These are phyloP conservation scores for Pangasianodon hypophthalmus DNA, from an alignment of 2,113 vertebrate genomes.

Conservation along the genomic window DNA sequence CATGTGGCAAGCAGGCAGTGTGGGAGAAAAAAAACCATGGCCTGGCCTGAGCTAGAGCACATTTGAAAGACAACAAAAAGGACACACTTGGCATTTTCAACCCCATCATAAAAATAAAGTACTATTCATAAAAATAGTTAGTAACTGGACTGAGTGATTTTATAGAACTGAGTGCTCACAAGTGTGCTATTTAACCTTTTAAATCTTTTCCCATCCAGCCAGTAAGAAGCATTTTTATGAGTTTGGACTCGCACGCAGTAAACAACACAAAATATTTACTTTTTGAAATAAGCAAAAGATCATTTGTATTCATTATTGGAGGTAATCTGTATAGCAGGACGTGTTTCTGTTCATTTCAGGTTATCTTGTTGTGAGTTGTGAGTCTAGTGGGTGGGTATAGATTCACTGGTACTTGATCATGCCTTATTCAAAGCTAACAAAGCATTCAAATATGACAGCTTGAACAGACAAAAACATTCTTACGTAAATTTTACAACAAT, in stretches of 20 bases:
- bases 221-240: not conserved
- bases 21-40: conserved; percentile 28
- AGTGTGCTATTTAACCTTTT: not conserved
- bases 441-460: not conserved
- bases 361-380: conserved; percentile 62
- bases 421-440: conserved; percentile 57
- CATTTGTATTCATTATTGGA: conserved; percentile 11
- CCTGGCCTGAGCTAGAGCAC: conserved; percentile 62
- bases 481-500: not conserved
- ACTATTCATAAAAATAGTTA: not conserved
- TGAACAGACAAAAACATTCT: not conserved
- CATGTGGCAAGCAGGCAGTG: conserved; percentile 59
- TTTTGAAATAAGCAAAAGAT: not conserved
- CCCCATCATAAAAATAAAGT: not conserved
- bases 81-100: not conserved
- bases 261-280: not conserved
- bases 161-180: not conserved
- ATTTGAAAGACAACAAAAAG: conserved; percentile 47
- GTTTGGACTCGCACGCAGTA: conserved; percentile 1
- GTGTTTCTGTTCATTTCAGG: not conserved
- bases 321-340: not conserved
- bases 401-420: conserved; percentile 65
- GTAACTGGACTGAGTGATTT: not conserved
- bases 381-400: conserved; percentile 67
- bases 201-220: not conserved